Base-by-base conservation (phyloP, 2,797 vertebrate species). In the Crax fasciolata region DNA sequence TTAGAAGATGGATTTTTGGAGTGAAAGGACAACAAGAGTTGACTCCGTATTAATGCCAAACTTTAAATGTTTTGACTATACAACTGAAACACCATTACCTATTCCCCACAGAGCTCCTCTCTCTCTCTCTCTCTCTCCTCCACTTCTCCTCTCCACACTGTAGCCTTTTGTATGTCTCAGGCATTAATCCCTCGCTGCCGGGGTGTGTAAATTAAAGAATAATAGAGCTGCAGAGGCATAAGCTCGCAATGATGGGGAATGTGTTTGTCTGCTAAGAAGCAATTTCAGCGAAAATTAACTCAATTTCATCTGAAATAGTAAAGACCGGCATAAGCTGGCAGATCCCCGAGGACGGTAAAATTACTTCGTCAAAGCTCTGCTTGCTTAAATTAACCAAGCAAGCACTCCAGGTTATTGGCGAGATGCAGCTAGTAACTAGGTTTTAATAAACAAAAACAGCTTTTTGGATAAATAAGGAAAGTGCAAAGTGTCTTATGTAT, bases 231-330 rank as follows among this genome's bases (percentile, higher is more conserved):
- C 97, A 96, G 97, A 97, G 97, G 97, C 97, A 97, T 97, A 98
- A 98, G 97, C 97, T 96, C 1, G 71, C 97, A 79, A 97, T 98
- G 97, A 98, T 97, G 95, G 98, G 97, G 98, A 98, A 98, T 97
- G 97, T 98, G 97, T 98, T 98, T 98, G 97, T 98, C 98, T 98
- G 97, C 97, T 98, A 98, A 98, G 98, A 98, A 98, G 98, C 98
- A 98, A 98, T 98, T 98, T 98, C 98, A 97, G 97, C 2, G 95
- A 98, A 98, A 98, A 98, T 98, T 98, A 98, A 98, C 97, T 98
- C 98, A 97, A 98, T 98, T 98, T 98, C 97, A 97, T 97, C 80
- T 89, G 98, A 97, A 98, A 98, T 97, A 98, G 98, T 97, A 96
- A 98, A 97, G 97, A 97, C 98, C 96, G 71, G 97, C 97, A 96